Conservation (phyloP, 2,888 invertebrate species). For the Caenorhabditis sulstoni region DNA sequence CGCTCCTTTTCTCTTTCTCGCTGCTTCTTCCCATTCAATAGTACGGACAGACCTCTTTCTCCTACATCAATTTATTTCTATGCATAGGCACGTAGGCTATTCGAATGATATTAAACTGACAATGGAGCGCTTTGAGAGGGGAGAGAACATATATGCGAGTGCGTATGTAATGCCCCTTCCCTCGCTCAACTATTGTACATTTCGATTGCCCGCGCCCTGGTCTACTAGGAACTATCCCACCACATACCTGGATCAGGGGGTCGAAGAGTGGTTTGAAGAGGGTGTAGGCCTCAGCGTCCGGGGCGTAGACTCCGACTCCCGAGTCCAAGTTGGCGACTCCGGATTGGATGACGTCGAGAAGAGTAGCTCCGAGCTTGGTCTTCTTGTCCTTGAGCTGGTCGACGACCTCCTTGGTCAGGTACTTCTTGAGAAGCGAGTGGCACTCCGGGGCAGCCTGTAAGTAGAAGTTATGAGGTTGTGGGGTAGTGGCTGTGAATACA, state of each 20-base stretch:
- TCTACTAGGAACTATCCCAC: not conserved
- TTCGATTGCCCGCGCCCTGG: not conserved
- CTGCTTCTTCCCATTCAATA: conserved; percentile 19
- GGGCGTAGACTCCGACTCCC: conserved; percentile 91
- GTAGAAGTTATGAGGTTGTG: not conserved
- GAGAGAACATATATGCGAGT: conserved; percentile 2
- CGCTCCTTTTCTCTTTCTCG: conserved; percentile 6
- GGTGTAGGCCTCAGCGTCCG: conserved; percentile 95
- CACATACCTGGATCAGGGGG: conserved; percentile 88
- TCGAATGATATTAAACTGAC: conserved; percentile 32
- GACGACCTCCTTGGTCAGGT: conserved; percentile 89
- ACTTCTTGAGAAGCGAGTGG: conserved; percentile 96
- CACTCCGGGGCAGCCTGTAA: conserved; percentile 85
- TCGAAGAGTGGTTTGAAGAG: conserved; percentile 94
- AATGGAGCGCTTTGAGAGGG: conserved; percentile 4
- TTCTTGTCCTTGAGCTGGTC: conserved; percentile 93
- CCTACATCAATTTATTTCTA: conserved; percentile 12
- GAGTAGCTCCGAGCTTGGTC: conserved; percentile 93
- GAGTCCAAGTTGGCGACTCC: conserved; percentile 96
- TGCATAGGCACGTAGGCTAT: conserved; percentile 13
- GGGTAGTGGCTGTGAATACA: conserved; percentile 4
- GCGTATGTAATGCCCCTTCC: not conserved
- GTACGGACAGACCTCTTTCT: conserved; percentile 15
- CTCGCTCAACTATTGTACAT: not conserved
- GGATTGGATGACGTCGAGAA: conserved; percentile 90